These are phyloP conservation scores for Danaus chrysippus DNA, from an alignment of 2,888 invertebrate species.

Conservation along the genomic window DNA sequence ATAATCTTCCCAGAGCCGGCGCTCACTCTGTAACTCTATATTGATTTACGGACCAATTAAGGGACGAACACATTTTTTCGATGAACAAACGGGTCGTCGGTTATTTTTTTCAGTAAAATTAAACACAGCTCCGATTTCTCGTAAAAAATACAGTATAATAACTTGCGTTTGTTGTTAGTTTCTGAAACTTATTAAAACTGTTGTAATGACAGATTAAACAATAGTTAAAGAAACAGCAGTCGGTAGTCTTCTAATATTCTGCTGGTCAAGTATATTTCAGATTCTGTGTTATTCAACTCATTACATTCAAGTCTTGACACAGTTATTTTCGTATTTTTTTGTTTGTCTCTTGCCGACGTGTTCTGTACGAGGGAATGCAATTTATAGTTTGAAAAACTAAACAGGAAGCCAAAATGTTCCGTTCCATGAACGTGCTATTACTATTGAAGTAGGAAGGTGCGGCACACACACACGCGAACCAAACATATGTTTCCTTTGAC, in stretches of 20 bases:
- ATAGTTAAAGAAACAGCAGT: too few species aligned
- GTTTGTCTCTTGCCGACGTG: not conserved
- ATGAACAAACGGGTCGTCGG: slow-evolving; percentile 16
- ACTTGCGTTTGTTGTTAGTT: too few species aligned
- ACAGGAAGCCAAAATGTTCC: slow-evolving; percentile 28
- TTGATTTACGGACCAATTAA: slow-evolving; percentile 39
- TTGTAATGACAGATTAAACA: too few species aligned
- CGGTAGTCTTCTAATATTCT: too few species aligned
- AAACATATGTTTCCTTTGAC: slow-evolving; percentile 48
- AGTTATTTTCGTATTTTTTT: slow-evolving; percentile 1
- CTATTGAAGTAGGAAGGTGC: slow-evolving; percentile 19
- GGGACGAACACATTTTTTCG: slow-evolving; percentile 30
- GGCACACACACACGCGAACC: slow-evolving; percentile 26
- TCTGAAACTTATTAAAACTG: too few species aligned
- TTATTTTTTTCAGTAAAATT: slow-evolving; percentile 26
- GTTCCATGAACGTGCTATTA: slow-evolving; percentile 33
- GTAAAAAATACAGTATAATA: too few species aligned
- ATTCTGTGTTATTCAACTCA: not conserved
- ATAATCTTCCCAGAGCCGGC: slow-evolving; percentile 14
- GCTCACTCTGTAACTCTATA: slow-evolving; percentile 30
- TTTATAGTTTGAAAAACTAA: slow-evolving; percentile 22
- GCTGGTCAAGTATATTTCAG: too few species aligned
- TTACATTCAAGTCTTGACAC: not conserved
- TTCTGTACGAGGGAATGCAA: slow-evolving; percentile 3
- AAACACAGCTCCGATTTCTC: slow-evolving; percentile 20